Conservation (phyloP, 2,113 vertebrate species). For the Mobula birostris region DNA sequence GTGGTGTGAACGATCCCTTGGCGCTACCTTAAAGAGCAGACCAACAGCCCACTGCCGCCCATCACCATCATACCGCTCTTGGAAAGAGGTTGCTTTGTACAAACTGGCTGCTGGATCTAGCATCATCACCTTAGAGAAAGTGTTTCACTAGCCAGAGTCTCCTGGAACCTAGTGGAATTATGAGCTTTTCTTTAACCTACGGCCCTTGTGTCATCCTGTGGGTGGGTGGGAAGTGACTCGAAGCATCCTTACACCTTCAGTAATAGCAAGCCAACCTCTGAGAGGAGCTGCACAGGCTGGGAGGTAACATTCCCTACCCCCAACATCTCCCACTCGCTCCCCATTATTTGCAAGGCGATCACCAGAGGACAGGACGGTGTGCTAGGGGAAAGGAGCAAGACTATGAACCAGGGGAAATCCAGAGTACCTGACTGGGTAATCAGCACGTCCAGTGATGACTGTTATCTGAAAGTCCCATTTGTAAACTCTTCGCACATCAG, state of each 20-base stretch:
- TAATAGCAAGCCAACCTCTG: neutral
- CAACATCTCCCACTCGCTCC: neutral
- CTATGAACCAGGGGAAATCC: too few relatives aligned
- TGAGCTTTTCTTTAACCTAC: neutral
- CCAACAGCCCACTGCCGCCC: neutral
- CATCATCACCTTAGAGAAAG: neutral
- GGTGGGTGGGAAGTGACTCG: neutral
- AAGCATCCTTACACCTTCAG: too few relatives aligned
- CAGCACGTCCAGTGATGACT: too few relatives aligned
- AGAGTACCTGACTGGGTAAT: too few relatives aligned
- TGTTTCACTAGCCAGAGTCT: neutral
- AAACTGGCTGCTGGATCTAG: neutral
- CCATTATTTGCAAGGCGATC: neutral
- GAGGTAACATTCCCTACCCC: neutral
- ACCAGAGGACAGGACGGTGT: neutral
- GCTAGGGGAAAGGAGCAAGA: neutral
- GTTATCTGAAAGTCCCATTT: neutral
- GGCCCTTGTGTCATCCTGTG: neutral
- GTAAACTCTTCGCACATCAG: neutral
- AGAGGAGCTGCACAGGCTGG: neutral
- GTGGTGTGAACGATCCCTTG: neutral
- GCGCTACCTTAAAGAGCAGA: neutral
- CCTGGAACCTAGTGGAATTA: neutral
- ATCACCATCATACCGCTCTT: neutral
- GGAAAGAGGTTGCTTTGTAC: neutral